Conservation (phyloP, 2,888 invertebrate species). For the Camptogramma bilineatum region DNA sequence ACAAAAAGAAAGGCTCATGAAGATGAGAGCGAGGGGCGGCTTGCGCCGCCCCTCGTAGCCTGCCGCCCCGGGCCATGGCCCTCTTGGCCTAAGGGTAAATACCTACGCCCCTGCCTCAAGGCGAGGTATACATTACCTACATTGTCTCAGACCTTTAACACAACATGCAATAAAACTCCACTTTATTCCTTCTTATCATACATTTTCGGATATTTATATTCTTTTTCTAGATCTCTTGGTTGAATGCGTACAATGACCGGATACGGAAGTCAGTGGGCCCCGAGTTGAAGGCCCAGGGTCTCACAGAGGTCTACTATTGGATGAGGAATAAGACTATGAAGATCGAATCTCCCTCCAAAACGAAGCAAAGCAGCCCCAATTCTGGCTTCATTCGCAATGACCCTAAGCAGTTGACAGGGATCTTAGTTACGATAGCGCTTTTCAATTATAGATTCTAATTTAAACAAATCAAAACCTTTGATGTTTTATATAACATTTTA, state of each 20-base stretch:
- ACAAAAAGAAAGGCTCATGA: no score
- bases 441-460: slow-evolving; percentile 15
- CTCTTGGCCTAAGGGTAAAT: no score
- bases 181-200: background rate
- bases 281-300: slow-evolving; percentile 89
- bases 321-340: slow-evolving; percentile 92
- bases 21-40: no score
- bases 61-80: no score
- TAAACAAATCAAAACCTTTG: no score
- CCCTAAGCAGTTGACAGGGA: slow-evolving; percentile 15
- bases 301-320: slow-evolving; percentile 92
- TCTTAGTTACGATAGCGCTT: slow-evolving; percentile 23
- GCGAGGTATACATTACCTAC: no score
- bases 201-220: background rate
- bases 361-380: slow-evolving; percentile 46
- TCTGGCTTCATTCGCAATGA: slow-evolving; percentile 35
- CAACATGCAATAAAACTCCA: background rate
- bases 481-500: background rate
- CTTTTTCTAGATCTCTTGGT: slow-evolving; percentile 88
- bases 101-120: no score
- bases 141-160: no score
- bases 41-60: no score
- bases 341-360: slow-evolving; percentile 75
- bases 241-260: slow-evolving; percentile 91
- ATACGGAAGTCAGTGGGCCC: slow-evolving; percentile 90